A percentile compares a stretch with the other conserved stretches of the same genome.
Evolutionary conservation across 2,888 invertebrate genomes (phyloP).

Genomic region (Epiblema foenella): DNA sequence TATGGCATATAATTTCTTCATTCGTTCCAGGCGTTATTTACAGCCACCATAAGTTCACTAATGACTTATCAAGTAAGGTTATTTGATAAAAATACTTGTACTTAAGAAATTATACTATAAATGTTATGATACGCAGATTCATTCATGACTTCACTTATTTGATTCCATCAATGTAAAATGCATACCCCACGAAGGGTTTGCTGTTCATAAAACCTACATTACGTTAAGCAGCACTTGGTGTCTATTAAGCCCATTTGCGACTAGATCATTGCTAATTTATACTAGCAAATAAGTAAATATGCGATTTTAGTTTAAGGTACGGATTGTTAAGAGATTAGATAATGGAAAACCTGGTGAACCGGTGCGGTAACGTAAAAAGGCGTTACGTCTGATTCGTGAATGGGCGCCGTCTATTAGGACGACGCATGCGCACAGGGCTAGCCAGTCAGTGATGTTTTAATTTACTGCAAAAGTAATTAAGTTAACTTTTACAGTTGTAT

Average conservation of each 20-base stretch:
- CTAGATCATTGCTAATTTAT: not conserved
- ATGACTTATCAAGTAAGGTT: not conserved
- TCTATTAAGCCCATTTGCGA: not conserved
- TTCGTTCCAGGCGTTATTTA: not conserved
- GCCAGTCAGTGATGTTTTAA: not conserved
- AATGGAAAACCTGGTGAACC: conserved; percentile 27
- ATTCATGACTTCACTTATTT: not conserved
- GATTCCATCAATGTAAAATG: not conserved
- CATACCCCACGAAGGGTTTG: not conserved
- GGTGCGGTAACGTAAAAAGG: conserved; percentile 32
- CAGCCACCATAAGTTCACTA: not conserved
- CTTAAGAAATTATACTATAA: not conserved
- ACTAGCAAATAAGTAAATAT: not conserved
- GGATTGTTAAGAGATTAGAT: conserved; percentile 19
- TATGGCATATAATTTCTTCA: not conserved
- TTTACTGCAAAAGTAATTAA: too few species aligned
- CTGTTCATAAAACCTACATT: not conserved
- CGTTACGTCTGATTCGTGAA: conserved; percentile 35
- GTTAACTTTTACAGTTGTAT: not conserved
- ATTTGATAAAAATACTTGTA: not conserved
- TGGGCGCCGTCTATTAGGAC: conserved; percentile 39
- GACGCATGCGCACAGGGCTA: conserved; percentile 19
- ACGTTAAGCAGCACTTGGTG: not conserved
- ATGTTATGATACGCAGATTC: not conserved
- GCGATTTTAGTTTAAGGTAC: not conserved